Percentiles rank a stretch among this genome's conserved stretches.
Evolutionary conservation across 2,888 invertebrate genomes (phyloP).

Genomic region (Didymodactylos carnosus): DNA sequence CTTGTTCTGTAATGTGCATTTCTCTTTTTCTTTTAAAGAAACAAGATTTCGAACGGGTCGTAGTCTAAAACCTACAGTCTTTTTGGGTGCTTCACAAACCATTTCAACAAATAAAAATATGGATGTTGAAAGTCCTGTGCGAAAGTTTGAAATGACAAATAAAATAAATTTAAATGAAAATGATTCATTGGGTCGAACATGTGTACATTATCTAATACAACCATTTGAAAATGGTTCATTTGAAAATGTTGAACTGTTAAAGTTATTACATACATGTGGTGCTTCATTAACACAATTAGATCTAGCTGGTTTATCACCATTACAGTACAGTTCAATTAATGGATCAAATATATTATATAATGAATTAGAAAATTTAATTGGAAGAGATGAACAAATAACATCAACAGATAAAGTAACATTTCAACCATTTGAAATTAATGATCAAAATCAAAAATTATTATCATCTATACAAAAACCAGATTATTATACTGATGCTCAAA

Average conservation of each 20-base stretch:
- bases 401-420: no score
- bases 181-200: neutral
- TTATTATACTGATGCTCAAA: conserved; percentile 1
- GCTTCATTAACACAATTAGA: neutral
- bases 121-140: no score
- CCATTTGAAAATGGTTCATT: neutral
- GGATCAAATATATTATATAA: neutral
- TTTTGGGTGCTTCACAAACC: neutral
- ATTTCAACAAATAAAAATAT: neutral
- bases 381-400: neutral
- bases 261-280: neutral
- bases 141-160: neutral
- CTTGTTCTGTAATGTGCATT: no score
- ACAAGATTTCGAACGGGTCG: neutral
- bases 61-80: neutral
- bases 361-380: neutral
- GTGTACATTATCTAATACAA: conserved; percentile 4
- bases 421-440: neutral
- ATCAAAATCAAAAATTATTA: neutral
- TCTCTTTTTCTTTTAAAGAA: no score
- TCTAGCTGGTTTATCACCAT: neutral
- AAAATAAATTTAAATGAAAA: neutral
- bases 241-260: neutral
- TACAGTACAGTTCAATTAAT: neutral
- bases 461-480: neutral